Evolutionary conservation across 2,113 vertebrate species (phyloP).

Genomic region (Chrysemys picta): DNA sequence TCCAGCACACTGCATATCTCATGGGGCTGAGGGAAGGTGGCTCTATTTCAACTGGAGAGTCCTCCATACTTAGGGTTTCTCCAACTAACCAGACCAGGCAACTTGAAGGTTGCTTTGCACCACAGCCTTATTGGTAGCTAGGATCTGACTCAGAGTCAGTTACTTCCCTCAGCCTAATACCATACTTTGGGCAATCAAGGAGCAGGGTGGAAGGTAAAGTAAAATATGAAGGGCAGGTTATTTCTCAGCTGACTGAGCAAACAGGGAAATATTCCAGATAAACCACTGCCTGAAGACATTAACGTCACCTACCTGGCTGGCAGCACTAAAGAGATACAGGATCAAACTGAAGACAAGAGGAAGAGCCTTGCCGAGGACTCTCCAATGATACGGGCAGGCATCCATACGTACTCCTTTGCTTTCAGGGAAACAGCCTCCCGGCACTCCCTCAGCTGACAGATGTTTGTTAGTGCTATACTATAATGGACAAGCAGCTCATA

Average conservation of each 20-base stretch:
- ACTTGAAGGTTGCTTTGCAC: not conserved
- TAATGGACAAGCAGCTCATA: conserved; percentile 1
- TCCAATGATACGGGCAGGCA: conserved; percentile 35
- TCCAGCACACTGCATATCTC: too few relatives aligned
- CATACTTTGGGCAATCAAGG: not conserved
- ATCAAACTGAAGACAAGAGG: not conserved
- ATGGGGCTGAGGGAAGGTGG: not conserved
- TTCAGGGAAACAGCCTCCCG: not conserved
- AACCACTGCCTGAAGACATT: not conserved
- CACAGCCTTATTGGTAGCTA: not conserved
- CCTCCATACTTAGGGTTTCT: not conserved
- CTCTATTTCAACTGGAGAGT: not conserved
- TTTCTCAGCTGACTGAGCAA: not conserved
- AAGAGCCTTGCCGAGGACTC: conserved; percentile 1
- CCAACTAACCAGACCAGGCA: not conserved
- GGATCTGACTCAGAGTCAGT: not conserved
- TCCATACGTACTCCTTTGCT: conserved; percentile 14
- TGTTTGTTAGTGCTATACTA: not conserved
- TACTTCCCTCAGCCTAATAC: not conserved
- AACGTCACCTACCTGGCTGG: not conserved
- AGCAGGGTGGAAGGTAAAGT: not conserved
- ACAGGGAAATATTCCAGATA: not conserved
- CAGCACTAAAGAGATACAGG: not conserved
- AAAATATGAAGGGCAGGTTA: not conserved
- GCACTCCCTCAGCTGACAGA: not conserved